Base-by-base conservation (phyloP, 2,888 invertebrate species). In the Ormyrus nitidulus region DNA sequence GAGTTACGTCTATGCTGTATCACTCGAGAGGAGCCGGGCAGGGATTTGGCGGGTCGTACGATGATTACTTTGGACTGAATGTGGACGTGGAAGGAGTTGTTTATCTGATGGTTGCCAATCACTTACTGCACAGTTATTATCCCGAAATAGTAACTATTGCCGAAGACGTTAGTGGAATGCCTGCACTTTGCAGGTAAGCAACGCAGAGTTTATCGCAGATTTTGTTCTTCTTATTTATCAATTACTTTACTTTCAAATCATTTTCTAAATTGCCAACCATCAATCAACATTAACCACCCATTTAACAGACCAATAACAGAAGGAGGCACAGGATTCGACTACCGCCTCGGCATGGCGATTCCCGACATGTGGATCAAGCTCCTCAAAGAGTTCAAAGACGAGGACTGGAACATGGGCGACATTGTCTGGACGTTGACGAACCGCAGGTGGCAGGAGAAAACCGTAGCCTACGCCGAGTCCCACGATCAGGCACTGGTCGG, bases 151-250 rank as follows among this genome's bases (percentile, higher is more conserved):
- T 97, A 79, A 99, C 99, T n/a, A 96, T 99, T 86, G 99, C 99
- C 44, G 99, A 99, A 94, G 98, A 99, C 91, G 99, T 99, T 0
- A 99, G 98, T 10, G 99, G 99, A 58, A 99, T 99, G 99, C 99
- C 99, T 4, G 98, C 95, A 0, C 93, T 97, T 6, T 99, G 99
- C 85, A 87, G 89, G 89, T 89, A 84, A 76, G 9, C 70, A 58
- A 6, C 9, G 9, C 11, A 48, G 11, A 49, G 8, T 72, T 53
- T 53, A 19, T 13, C n/a, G 11, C 46, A 19, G 19, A 19, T 1
- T 19, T 19, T 19, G 19, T 19, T 13, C 34, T 49, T 34, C 34
- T 34, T 54, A 53, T 11, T 34, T 62, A 46, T 46, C 19, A 19
- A 19, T 19, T 19, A 19, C 19, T 51, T 64, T 46, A 54, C 13